Base-by-base conservation (phyloP, 2,113 vertebrate genomes). In the Origma solitaria region DNA sequence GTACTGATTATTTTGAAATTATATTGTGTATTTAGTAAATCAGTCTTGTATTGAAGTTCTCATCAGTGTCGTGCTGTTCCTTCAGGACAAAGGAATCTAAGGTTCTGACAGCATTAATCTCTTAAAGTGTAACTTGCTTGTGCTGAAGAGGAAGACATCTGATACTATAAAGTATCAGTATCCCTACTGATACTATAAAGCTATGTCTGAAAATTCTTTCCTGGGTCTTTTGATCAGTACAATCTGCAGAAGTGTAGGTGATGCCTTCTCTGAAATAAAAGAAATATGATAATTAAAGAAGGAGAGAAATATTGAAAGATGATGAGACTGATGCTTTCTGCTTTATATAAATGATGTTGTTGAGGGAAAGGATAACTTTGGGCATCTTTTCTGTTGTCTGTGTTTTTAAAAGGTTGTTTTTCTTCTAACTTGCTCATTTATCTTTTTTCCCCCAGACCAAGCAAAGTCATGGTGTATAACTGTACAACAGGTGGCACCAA, bases 401-500 rank as follows among this genome's bases (percentile, higher is more conserved):
- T 58, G 15, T 61, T 61, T 81, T 44, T 27, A 42, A 68, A 78
- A 73, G 12, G 51, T 45, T 58, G 6, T 2, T 86, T 56, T 82
- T n/a, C 42, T 85, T 87, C 58, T 94, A 49, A 92, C 38, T 94
- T 95, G n/a, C 25, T 92, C 40, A 66, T 57, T 81, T 73, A 37
- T 28, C 38, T 94, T 76, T 88, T 83, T 16, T n/a, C 65, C 45
- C 86, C 16, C 97, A 99, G 99, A 97, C 98, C 99, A 86, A 99
- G 97, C 96, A 99, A 98, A 96, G 97, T 99, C 69, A 97, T 99
- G 95, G 98, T 99, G 53, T 99, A 99, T 97, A 99, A 99, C 91
- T 99, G 99, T 96, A 99, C 99, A 17, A 99, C 99, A 17, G 99
- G 99, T 44, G 98, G 98, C 66, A 99, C 99, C 96, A 99, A 99